phyloP scores from a whole-genome alignment of 2,888 invertebrate species.

The Dicycla oo region DNA sequence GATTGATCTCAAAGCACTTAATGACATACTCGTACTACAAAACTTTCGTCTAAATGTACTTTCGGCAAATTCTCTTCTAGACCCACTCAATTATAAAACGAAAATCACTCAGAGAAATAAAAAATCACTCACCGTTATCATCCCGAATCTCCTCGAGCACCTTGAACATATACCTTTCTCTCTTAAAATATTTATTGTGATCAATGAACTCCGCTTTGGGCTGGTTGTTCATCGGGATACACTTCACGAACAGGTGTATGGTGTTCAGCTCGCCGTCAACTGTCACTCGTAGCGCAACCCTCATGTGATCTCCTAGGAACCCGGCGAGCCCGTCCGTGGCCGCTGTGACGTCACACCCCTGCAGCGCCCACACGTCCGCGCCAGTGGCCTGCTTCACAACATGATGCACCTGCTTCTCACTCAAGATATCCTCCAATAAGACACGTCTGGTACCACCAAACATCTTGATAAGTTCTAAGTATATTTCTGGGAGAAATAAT shows the following conservation, averaged over 20 bases:
- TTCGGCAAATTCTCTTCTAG: neutral
- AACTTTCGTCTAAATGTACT: neutral
- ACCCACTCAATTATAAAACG: neutral
- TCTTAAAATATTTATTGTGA: constrained; percentile 72
- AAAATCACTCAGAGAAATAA: neutral
- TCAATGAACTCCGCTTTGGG: constrained; percentile 80
- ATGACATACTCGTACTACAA: no score
- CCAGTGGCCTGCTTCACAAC: constrained; percentile 67
- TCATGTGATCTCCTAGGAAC: constrained; percentile 82
- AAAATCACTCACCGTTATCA: constrained; percentile 62
- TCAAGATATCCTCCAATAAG: constrained; percentile 68
- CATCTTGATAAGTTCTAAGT: constrained; percentile 61
- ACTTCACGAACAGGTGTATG: constrained; percentile 80
- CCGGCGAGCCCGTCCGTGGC: constrained; percentile 79
- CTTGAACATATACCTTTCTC: constrained; percentile 79
- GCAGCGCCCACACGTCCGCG: constrained; percentile 60
- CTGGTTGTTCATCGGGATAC: constrained; percentile 75
- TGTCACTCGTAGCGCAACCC: constrained; percentile 69
- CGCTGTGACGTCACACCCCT: constrained; percentile 66
- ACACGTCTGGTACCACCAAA: constrained; percentile 53
- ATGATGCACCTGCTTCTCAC: constrained; percentile 70
- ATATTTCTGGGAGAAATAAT: constrained; percentile 14
- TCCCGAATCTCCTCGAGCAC: constrained; percentile 75
- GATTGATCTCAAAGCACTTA: no score
- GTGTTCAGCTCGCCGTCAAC: constrained; percentile 56